These are phyloP conservation scores for Mamestra brassicae DNA, from an alignment of 2,888 invertebrate genomes.

Conservation along the genomic window DNA sequence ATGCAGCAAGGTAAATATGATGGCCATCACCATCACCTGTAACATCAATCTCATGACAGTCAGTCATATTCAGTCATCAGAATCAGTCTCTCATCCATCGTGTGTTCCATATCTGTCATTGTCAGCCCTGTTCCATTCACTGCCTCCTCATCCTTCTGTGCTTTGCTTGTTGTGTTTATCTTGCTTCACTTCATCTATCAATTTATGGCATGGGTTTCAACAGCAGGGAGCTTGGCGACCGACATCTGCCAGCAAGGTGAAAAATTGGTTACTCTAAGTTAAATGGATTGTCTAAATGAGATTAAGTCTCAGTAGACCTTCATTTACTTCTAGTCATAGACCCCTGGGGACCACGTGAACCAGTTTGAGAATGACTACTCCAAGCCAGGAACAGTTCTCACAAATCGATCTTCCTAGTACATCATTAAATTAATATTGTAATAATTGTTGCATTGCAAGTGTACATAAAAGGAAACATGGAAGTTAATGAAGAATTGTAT, in stretches of 20 bases:
- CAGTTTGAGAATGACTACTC: not conserved
- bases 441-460: constrained; percentile 31
- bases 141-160: not conserved
- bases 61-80: not conserved
- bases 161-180: not conserved
- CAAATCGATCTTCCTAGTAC: constrained; percentile 13
- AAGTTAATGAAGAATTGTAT: constrained; percentile 62
- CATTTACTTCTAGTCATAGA: not conserved
- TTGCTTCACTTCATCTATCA: not conserved
- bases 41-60: not conserved
- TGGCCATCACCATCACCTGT: not conserved
- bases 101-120: not conserved
- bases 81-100: not conserved
- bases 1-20: constrained; percentile 6
- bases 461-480: constrained; percentile 49
- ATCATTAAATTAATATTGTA: constrained; percentile 30
- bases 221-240: too few relatives aligned
- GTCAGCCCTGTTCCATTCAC: not conserved
- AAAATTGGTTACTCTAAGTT: not conserved
- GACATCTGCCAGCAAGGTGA: too few relatives aligned
- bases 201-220: not conserved
- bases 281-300: not conserved
- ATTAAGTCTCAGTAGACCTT: too few relatives aligned
- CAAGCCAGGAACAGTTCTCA: not conserved
- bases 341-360: not conserved